Conservation (phyloP, 2,888 invertebrate species). For the Euphydryas editha region DNA sequence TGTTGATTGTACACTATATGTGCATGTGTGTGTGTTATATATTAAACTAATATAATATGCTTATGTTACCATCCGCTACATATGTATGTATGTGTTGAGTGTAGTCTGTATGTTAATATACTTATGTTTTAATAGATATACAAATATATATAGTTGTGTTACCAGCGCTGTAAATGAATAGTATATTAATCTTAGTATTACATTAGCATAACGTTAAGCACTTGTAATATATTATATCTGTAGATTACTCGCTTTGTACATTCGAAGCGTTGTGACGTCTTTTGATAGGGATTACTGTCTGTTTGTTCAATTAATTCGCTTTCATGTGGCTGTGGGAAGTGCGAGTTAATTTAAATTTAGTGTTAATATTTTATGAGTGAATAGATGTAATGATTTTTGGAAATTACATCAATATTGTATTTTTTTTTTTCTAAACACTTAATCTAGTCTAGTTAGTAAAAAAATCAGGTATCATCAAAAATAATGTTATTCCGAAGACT, state of each 20-base stretch:
- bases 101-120: no score
- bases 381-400: not conserved
- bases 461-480: no score
- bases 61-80: no score
- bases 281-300: constrained; percentile 32
- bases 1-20: no score
- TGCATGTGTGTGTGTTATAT: no score
- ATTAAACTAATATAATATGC: no score
- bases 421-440: no score
- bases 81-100: no score
- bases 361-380: not conserved
- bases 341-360: constrained; percentile 4
- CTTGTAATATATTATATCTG: constrained; percentile 41
- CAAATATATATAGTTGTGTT: not conserved
- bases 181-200: constrained; percentile 64
- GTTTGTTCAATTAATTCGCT: constrained; percentile 38
- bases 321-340: constrained; percentile 12
- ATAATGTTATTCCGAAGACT: no score
- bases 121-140: not conserved
- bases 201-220: constrained; percentile 56
- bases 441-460: no score
- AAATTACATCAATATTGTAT: not conserved
- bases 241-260: constrained; percentile 26
- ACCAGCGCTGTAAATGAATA: constrained; percentile 22
- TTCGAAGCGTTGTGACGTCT: constrained; percentile 21